A percentile compares a stretch with the other conserved stretches of the same genome.
Conservation (phyloP, 2,888 invertebrate species). For the Tolmerus cingulatus region DNA sequence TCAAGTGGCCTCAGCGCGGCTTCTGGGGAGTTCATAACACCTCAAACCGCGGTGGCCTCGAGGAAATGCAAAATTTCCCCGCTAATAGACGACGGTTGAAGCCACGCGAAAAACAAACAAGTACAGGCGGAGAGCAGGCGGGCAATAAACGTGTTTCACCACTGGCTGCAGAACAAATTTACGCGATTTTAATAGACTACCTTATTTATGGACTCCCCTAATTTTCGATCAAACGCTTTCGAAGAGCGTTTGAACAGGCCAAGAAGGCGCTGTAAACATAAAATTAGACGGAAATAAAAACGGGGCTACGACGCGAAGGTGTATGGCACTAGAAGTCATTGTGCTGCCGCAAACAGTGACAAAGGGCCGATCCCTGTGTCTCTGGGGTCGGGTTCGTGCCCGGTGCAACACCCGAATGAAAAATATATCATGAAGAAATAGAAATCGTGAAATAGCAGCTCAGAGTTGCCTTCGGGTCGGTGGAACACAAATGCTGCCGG, state of each 20-base stretch:
- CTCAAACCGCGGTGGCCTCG: not conserved
- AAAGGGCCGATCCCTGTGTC: not conserved
- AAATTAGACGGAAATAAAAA: constrained; percentile 10
- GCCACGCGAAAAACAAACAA: not conserved
- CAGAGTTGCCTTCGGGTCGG: not conserved
- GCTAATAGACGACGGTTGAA: not conserved
- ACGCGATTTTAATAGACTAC: constrained; percentile 44
- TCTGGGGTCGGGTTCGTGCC: not conserved
- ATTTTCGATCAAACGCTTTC: not conserved
- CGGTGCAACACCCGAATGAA: not conserved
- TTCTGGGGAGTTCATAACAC: not conserved
- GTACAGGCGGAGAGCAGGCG: not conserved
- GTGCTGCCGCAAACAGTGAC: not conserved
- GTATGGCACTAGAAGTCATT: not conserved
- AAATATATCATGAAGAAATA: constrained; percentile 30
- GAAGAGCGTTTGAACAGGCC: not conserved
- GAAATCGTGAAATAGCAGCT: constrained; percentile 18
- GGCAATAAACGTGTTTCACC: constrained; percentile 35
- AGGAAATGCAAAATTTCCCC: not conserved
- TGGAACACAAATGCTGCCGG: not conserved
- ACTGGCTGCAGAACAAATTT: constrained; percentile 39
- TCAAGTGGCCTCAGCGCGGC: not conserved
- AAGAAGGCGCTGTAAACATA: constrained; percentile 1
- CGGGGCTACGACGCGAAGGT: not conserved
- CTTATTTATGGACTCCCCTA: constrained; percentile 43